Conservation (phyloP, 2,797 vertebrate species). For the Anomalospiza imberbis region DNA sequence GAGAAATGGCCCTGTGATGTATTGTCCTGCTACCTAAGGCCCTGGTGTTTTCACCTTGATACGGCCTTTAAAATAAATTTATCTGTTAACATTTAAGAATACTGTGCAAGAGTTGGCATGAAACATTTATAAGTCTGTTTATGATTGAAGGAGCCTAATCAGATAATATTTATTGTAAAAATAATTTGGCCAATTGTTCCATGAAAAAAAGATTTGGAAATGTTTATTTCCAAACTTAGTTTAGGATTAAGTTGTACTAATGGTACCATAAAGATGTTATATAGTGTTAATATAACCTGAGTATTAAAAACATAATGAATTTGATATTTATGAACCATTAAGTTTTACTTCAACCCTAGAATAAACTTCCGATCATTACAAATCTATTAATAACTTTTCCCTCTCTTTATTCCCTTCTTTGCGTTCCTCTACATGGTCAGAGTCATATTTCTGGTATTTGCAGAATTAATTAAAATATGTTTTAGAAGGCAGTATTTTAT, state of each 20-base stretch:
- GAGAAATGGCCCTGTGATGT: constrained; percentile 59
- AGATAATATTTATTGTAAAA: constrained; percentile 64
- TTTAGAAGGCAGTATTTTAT: neutral
- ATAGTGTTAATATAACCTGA: constrained; percentile 73
- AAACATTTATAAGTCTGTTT: constrained; percentile 64
- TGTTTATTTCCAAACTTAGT: constrained; percentile 66
- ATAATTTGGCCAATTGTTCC: constrained; percentile 67
- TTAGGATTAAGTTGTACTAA: constrained; percentile 68
- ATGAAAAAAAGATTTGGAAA: constrained; percentile 52
- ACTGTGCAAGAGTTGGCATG: constrained; percentile 49
- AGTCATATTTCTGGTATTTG: neutral
- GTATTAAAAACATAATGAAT: constrained; percentile 79
- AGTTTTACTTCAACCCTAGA: constrained; percentile 70
- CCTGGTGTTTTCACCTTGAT: constrained; percentile 70
- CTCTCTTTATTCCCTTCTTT: neutral
- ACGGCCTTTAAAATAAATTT: constrained; percentile 71
- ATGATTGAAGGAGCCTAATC: constrained; percentile 47
- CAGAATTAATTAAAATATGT: neutral
- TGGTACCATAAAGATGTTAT: constrained; percentile 76
- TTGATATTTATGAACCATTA: constrained; percentile 78
- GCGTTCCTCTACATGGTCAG: neutral
- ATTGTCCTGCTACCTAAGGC: constrained; percentile 18
- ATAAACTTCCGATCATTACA: constrained; percentile 73
- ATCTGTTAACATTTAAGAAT: constrained; percentile 69
- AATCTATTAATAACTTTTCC: constrained; percentile 55